phyloP scores from a whole-genome alignment of 1,140 invertebrate genomes.

The Rhizoglyphus robini region DNA sequence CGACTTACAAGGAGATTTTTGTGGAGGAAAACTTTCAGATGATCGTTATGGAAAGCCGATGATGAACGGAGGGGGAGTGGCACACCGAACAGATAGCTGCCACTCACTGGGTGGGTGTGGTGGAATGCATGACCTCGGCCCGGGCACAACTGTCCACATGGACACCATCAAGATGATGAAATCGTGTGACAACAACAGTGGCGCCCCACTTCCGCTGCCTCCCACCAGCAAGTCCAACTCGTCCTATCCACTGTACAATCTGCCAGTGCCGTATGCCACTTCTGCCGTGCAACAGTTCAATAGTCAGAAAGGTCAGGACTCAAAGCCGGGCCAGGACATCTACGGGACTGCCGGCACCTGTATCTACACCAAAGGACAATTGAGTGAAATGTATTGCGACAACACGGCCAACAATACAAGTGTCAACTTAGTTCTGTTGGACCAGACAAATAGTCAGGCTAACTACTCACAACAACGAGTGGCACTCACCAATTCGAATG shows the following conservation, averaged over 20 bases:
- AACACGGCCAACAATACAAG: not conserved
- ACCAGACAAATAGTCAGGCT: not conserved
- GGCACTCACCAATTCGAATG: not conserved
- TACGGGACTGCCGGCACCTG: not conserved
- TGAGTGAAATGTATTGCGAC: slow-evolving; percentile 16
- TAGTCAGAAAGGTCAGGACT: not conserved
- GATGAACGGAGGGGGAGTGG: not conserved
- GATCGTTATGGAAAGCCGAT: not conserved
- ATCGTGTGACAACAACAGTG: not conserved
- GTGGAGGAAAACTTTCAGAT: not conserved
- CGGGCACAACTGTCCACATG: not conserved
- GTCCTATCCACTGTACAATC: not conserved
- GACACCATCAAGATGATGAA: not conserved
- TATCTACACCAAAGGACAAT: not conserved
- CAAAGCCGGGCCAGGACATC: not conserved
- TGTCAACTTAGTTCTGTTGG: not conserved
- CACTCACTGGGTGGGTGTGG: not conserved
- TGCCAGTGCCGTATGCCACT: slow-evolving; percentile 11
- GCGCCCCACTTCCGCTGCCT: not conserved
- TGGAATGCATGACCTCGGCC: not conserved
- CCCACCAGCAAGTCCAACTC: not conserved
- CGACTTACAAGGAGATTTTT: not conserved
- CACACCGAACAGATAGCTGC: not conserved
- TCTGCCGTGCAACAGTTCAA: not conserved
- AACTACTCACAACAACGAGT: not conserved